Evolutionary conservation across 2,797 vertebrate genomes (phyloP).

Genomic region (Delichon dasypus): DNA sequence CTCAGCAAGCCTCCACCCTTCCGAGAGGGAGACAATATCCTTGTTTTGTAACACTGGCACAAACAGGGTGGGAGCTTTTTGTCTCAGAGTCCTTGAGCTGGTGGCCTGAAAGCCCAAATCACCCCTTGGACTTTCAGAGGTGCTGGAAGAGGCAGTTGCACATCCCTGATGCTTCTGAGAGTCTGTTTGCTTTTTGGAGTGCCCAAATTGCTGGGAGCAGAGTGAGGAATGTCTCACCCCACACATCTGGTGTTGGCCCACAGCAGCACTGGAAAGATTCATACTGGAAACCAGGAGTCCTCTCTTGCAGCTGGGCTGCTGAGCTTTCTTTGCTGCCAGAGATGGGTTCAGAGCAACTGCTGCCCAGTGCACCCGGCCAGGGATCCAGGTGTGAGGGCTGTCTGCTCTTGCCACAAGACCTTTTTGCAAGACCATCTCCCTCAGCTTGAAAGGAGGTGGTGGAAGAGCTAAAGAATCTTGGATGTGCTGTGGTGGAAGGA

Average conservation of each 20-base stretch:
- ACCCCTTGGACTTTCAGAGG: neutral
- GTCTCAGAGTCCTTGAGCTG: neutral
- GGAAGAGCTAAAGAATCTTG: neutral
- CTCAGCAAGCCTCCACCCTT: neutral
- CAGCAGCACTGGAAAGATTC: neutral
- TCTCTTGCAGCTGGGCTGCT: neutral
- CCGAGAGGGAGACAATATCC: neutral
- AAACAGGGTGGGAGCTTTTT: neutral
- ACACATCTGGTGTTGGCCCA: neutral
- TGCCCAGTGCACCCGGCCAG: neutral
- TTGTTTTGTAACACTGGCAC: neutral
- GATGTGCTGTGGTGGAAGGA: neutral
- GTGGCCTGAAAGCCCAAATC: neutral
- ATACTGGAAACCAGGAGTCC: neutral
- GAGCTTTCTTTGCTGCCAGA: neutral
- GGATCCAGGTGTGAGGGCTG: neutral
- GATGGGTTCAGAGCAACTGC: neutral
- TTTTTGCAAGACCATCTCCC: neutral
- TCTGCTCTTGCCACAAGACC: neutral
- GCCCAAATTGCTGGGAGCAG: neutral
- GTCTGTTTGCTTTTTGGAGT: neutral
- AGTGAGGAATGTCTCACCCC: neutral
- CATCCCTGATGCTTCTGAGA: neutral
- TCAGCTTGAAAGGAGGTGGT: neutral
- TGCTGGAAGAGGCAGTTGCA: neutral